Evolutionary conservation across 2,888 invertebrate species (phyloP).

Genomic region (Drosophila mimica): DNA sequence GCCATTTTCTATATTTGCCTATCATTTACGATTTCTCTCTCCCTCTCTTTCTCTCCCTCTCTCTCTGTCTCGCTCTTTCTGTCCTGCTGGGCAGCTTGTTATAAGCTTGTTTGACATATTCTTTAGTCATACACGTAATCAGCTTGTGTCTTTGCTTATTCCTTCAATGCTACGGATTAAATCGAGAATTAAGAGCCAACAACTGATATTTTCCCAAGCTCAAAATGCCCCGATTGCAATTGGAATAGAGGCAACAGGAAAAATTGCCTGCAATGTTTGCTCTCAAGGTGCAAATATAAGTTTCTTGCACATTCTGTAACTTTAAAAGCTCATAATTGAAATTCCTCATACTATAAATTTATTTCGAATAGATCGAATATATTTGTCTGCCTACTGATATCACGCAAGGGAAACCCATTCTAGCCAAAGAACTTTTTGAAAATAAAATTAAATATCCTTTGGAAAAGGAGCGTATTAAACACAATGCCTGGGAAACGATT

Average conservation of each 20-base stretch:
- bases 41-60: not conserved
- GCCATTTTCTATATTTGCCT: constrained; percentile 2
- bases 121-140: constrained; percentile 40
- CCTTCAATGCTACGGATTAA: constrained; percentile 13
- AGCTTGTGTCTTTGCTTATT: constrained; percentile 1
- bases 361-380: not conserved
- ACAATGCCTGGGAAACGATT: not conserved
- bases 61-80: not conserved
- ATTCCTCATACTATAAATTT: not conserved
- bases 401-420: too few species aligned
- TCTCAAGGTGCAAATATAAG: not conserved
- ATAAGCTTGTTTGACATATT: constrained; percentile 60
- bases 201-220: constrained; percentile 4
- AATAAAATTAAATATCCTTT: not conserved
- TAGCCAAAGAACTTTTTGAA: not conserved
- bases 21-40: not conserved
- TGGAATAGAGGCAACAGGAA: not conserved
- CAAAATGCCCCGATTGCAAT: constrained; percentile 7
- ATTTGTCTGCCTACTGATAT: too few species aligned
- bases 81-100: constrained; percentile 37
- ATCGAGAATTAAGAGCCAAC: not conserved
- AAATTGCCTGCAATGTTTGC: not conserved
- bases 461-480: not conserved
- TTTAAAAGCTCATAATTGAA: not conserved
- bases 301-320: not conserved